phyloP scores from a whole-genome alignment of 2,113 vertebrate species.

The Melanerpes formicivorus region DNA sequence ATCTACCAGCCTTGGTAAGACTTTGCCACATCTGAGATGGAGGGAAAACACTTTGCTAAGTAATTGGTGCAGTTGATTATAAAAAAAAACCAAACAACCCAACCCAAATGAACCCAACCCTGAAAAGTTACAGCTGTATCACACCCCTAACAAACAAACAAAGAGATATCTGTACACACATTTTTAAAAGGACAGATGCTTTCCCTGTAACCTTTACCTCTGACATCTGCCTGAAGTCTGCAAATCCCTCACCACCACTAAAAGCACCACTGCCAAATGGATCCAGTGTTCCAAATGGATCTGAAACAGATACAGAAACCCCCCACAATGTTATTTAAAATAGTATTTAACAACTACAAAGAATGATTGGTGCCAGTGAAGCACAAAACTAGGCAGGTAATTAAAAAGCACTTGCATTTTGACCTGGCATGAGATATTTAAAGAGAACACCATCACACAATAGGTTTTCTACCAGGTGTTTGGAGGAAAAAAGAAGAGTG shows the following conservation, averaged over 20 bases:
- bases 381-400: background rate
- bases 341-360: background rate
- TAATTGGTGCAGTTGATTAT: background rate
- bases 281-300: conserved; percentile 90
- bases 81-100: background rate
- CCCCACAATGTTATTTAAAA: background rate
- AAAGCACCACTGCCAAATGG: conserved; percentile 90
- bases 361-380: background rate
- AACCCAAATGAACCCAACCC: too few relatives aligned
- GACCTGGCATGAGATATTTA: background rate
- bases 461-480: background rate
- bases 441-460: background rate
- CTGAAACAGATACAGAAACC: conserved; percentile 68
- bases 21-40: background rate
- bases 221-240: conserved; percentile 98
- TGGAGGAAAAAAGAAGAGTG: background rate
- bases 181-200: background rate
- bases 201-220: conserved; percentile 77
- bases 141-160: background rate
- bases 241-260: conserved; percentile 87
- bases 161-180: background rate
- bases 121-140: background rate
- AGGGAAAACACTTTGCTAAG: background rate
- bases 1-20: background rate
- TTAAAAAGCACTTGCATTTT: background rate